A percentile compares a stretch with the other conserved stretches of the same genome.
Evolutionary conservation across 1,140 invertebrate genomes (phyloP).

Genomic region (Drosophila pallidifrons): DNA sequence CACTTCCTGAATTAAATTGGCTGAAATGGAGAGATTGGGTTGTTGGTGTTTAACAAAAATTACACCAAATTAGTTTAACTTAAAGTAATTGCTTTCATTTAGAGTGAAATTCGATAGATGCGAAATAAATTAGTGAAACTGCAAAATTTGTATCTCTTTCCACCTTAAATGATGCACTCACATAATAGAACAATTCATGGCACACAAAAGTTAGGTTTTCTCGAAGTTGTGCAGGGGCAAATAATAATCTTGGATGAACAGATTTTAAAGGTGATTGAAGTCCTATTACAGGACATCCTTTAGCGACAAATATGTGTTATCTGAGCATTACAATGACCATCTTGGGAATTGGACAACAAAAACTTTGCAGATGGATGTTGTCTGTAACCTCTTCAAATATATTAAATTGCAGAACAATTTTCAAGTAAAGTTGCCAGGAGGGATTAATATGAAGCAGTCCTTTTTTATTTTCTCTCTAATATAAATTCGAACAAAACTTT

Average conservation of each 20-base stretch:
- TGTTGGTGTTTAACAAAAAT: no score
- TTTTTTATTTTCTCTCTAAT: not conserved
- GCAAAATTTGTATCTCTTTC: not conserved
- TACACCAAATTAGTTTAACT: no score
- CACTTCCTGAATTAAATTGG: not conserved
- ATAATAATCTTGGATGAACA: not conserved
- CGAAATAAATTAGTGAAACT: not conserved
- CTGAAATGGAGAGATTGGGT: not conserved
- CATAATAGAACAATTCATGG: not conserved
- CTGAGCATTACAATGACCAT: not conserved
- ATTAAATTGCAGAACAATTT: not conserved
- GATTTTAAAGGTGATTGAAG: no score
- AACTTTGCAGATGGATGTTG: slow-evolving; percentile 2
- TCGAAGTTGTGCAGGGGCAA: not conserved
- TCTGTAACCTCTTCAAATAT: not conserved
- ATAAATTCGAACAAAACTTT: not conserved
- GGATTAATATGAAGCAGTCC: not conserved
- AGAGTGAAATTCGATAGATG: not conserved
- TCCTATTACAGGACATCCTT: not conserved
- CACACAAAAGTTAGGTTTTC: not conserved
- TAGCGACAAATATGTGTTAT: not conserved
- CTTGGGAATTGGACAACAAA: not conserved
- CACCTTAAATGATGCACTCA: not conserved
- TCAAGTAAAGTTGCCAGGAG: slow-evolving; percentile 1
- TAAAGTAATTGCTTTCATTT: no score